Evolutionary conservation across 2,113 vertebrate genomes (phyloP), one percentile per base, ranked within the genome.

Genomic region (Nanorana parkeri): DNA sequence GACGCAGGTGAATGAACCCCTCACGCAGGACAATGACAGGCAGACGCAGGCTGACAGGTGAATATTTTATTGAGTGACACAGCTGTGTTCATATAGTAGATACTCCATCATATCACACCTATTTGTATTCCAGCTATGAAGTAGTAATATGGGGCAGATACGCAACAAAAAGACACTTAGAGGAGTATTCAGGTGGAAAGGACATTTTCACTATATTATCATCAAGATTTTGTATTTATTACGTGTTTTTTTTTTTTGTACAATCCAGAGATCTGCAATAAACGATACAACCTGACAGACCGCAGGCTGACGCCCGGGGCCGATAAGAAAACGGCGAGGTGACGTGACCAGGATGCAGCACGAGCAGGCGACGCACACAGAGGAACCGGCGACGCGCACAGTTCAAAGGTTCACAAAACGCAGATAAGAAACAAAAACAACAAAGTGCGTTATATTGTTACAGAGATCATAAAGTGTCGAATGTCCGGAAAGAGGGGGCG

Each of bases 71-170:
- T 90, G 91, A 93, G 92, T 93, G 93, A 95, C 94, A 95, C 87
- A 92, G 95, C 92, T 93, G 93, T 93, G 88, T 89, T 92, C 93
- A 91, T 93, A 96, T 95, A 94, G 92, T 95, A 95, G 94, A 92
- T 94, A 94, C 86, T 93, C 94, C 92, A 93, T 90, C 90, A 93
- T 94, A 95, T 94, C 94, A 96, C 95, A 95, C 93, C 90, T 93
- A 94, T 90, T 90, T 89, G 84, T 92, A 95, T 95, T 95, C 96
- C 96, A 94, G 96, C 95, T 93, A 95, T 89, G 92, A 91, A 91
- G 94, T 94, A 95, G 88, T 92, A 93, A 93, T 94, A 92, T 90
- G 92, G 92, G 88, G 95, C 93, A 95, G 83, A 89, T 95, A 91
- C 90, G 91, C 92, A 88, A 91, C 91, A 94, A 85, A n/a, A 93